Conservation (phyloP, 2,113 vertebrate genomes). For the Seriola quinqueradiata region DNA sequence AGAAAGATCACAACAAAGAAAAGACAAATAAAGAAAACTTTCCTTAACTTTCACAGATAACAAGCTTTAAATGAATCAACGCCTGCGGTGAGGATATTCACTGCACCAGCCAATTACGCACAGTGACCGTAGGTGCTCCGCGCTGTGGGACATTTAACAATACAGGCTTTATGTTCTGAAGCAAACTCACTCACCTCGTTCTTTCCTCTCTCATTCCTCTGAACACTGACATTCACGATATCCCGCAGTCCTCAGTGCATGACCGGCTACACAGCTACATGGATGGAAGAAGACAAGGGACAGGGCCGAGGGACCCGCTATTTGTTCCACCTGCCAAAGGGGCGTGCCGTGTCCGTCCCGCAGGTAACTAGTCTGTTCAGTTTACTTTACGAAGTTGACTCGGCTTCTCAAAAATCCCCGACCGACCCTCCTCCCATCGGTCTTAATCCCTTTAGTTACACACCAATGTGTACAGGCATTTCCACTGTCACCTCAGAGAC, state of each 20-base stretch:
- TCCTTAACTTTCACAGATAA: neutral
- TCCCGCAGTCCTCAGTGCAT: neutral
- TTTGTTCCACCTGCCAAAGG: constrained; percentile 75
- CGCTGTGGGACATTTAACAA: constrained; percentile 31
- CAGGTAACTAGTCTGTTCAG: constrained; percentile 53
- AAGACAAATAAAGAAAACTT: neutral
- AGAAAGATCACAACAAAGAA: neutral
- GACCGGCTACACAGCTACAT: neutral
- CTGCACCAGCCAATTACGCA: neutral
- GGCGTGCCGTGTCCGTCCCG: constrained; percentile 63
- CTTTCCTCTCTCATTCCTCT: constrained; percentile 34
- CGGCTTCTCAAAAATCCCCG: constrained; percentile 50
- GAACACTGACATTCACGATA: constrained; percentile 39
- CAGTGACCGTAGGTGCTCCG: neutral
- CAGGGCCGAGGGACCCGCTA: constrained; percentile 51
- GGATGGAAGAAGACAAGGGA: constrained; percentile 30
- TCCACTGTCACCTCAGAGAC: constrained; percentile 17
- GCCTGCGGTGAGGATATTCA: too few relatives aligned
- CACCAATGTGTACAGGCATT: constrained; percentile 52
- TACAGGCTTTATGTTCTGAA: constrained; percentile 44
- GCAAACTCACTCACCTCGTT: constrained; percentile 66
- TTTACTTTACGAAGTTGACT: constrained; percentile 43
- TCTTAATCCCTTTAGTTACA: constrained; percentile 63
- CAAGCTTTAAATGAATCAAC: neutral
- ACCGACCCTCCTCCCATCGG: constrained; percentile 57